These are phyloP conservation scores for Dipodomys ordii DNA, from an alignment of 2,113 vertebrate genomes.

Conservation along the genomic window DNA sequence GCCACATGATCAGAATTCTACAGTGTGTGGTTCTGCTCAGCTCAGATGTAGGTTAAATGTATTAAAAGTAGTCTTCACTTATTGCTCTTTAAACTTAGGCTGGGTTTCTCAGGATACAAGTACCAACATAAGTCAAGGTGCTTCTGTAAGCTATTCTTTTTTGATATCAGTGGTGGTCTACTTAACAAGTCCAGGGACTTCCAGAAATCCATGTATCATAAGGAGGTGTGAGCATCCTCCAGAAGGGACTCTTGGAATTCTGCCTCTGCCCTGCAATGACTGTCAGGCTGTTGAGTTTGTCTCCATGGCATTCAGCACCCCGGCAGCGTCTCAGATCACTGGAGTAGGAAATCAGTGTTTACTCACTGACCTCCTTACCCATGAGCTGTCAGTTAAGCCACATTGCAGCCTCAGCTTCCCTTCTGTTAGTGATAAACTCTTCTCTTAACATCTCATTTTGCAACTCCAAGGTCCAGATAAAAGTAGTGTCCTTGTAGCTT, in stretches of 20 bases:
- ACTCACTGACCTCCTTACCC: neutral
- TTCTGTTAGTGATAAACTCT: neutral
- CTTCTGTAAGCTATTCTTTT: neutral
- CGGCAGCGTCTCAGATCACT: neutral
- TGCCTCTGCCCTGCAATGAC: neutral
- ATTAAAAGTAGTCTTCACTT: neutral
- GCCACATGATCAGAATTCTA: no score
- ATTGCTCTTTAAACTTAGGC: neutral
- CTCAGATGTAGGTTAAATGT: neutral
- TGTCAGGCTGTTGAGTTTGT: neutral
- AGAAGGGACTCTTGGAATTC: neutral
- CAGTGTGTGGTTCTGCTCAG: neutral
- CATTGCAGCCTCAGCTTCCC: neutral
- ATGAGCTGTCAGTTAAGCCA: neutral
- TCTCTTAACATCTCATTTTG: neutral
- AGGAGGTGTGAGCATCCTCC: fast-evolving
- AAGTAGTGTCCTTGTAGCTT: neutral
- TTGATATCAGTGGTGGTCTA: neutral
- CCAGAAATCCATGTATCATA: fast-evolving
- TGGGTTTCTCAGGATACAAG: neutral
- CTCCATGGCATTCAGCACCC: neutral
- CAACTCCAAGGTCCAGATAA: neutral
- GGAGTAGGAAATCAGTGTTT: neutral
- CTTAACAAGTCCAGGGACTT: neutral
- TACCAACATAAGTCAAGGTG: neutral